These are phyloP conservation scores for Pygocentrus nattereri DNA, from an alignment of 2,797 vertebrate species.

Conservation along the genomic window DNA sequence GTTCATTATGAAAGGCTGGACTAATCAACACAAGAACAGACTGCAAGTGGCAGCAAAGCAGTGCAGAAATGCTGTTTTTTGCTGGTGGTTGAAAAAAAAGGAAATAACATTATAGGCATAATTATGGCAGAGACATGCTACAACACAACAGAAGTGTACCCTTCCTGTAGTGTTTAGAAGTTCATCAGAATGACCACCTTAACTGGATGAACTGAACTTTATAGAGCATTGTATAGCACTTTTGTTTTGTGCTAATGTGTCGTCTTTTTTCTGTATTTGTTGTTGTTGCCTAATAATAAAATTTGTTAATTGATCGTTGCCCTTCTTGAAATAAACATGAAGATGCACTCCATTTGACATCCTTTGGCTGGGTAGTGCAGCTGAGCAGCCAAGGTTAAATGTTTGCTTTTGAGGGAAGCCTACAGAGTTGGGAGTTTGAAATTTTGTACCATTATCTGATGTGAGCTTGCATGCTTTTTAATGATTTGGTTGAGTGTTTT, in stretches of 20 bases:
- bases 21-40: too few species aligned
- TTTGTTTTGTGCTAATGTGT: not conserved
- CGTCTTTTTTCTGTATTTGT: not conserved
- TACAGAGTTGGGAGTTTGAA: constrained; percentile 40
- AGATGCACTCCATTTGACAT: not conserved
- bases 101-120: too few species aligned
- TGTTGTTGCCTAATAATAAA: not conserved
- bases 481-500: constrained; percentile 54
- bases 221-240: not conserved
- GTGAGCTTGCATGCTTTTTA: constrained; percentile 44
- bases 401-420: constrained; percentile 43
- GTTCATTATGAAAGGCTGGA: too few species aligned
- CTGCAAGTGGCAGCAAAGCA: too few species aligned
- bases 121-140: too few species aligned
- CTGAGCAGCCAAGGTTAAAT: constrained; percentile 44
- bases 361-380: not conserved
- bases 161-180: not conserved
- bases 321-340: not conserved
- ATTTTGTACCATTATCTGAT: constrained; percentile 50
- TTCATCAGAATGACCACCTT: not conserved
- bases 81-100: too few species aligned
- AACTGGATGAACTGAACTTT: not conserved
- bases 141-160: not conserved
- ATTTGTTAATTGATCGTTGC: not conserved
- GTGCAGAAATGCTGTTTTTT: too few species aligned